A percentile compares a stretch with the other conserved stretches of the same genome.
Conservation (phyloP, 2,113 vertebrate genomes). For the Neotoma lepida region DNA sequence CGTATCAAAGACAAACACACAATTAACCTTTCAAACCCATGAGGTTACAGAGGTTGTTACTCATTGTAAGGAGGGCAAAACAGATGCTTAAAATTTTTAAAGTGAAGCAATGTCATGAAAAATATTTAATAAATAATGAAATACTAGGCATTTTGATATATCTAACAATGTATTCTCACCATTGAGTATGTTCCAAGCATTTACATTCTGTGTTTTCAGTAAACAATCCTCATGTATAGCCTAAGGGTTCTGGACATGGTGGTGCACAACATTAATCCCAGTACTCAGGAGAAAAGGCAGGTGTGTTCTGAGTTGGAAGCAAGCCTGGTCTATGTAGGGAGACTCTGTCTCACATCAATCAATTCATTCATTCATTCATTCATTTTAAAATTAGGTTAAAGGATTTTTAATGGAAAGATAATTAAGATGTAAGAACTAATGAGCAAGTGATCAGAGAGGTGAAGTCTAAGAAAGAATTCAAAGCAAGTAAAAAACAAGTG, state of each 20-base stretch:
- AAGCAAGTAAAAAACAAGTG: background rate
- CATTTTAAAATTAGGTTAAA: background rate
- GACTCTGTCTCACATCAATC: background rate
- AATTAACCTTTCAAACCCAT: background rate
- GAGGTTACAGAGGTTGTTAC: background rate
- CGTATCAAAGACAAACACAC: background rate
- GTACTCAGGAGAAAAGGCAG: background rate
- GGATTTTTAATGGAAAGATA: background rate
- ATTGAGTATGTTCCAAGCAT: background rate
- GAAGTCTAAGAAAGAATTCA: background rate
- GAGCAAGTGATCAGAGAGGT: background rate
- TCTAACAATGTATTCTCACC: background rate
- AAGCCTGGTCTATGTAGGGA: background rate
- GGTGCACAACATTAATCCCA: background rate
- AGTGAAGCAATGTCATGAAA: slow-evolving; percentile 10
- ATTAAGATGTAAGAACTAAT: background rate
- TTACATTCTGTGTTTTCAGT: background rate
- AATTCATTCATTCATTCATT: background rate
- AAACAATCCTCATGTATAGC: background rate
- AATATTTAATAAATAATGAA: background rate
- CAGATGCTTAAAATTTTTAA: background rate
- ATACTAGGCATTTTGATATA: background rate
- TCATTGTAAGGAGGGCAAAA: background rate
- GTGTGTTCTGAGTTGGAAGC: background rate
- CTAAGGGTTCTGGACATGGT: background rate